Conservation (phyloP, 2,888 invertebrate genomes). For the Ophion ventricosus region DNA sequence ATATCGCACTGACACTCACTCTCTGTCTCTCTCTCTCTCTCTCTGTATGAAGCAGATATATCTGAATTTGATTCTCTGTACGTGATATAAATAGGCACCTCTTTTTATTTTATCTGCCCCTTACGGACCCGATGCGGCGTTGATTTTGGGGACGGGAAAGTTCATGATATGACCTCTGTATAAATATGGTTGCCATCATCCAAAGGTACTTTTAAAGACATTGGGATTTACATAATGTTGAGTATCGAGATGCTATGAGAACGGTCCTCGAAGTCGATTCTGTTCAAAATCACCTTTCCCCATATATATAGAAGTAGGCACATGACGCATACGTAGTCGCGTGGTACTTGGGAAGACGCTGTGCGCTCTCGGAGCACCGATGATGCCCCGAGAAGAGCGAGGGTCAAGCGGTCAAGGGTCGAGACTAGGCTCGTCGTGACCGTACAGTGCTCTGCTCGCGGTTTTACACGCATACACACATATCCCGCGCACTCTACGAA, state of each 20-base stretch:
- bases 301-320: background rate
- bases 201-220: too few species aligned
- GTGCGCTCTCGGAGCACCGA: conserved; percentile 57
- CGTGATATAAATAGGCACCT: conserved; percentile 23
- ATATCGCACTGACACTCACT: conserved; percentile 15
- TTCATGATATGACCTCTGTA: too few species aligned
- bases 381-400: conserved; percentile 56
- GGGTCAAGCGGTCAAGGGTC: conserved; percentile 66
- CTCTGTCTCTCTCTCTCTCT: conserved; percentile 4
- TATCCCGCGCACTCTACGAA: conserved; percentile 35
- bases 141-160: too few species aligned
- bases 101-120: background rate
- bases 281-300: background rate
- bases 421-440: conserved; percentile 65
- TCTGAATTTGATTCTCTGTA: conserved; percentile 32
- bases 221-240: too few species aligned
- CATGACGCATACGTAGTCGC: conserved; percentile 13
- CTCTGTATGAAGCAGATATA: conserved; percentile 5
- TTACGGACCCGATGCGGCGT: background rate
- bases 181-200: too few species aligned
- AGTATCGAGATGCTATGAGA: too few species aligned
- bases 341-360: conserved; percentile 55
- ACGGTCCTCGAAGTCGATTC: too few species aligned
- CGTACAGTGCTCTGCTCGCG: conserved; percentile 54
- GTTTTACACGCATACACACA: conserved; percentile 44